Conservation (phyloP, 2,797 vertebrate genomes). For the Cephalopachus bancanus region DNA sequence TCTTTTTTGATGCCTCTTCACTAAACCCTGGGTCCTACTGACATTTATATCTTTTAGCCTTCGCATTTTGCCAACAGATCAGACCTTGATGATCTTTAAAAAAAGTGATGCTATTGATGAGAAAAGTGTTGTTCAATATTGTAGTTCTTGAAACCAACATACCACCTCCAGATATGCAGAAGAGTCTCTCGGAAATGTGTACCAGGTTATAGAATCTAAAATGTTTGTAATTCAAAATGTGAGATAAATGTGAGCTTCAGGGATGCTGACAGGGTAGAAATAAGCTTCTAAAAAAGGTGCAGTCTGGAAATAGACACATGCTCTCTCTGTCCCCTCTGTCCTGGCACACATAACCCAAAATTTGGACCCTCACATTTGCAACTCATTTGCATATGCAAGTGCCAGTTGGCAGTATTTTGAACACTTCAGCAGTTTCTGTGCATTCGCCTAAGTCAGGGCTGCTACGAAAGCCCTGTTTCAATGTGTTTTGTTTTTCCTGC, state of each 20-base stretch:
- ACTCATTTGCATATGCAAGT: constrained; percentile 83
- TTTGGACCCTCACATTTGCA: constrained; percentile 80
- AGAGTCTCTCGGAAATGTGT: constrained; percentile 53
- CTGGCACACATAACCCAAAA: constrained; percentile 83
- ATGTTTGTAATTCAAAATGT: constrained; percentile 74
- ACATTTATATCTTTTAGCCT: constrained; percentile 4
- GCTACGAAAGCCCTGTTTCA: constrained; percentile 72
- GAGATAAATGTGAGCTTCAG: constrained; percentile 63
- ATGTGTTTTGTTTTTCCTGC: constrained; percentile 83
- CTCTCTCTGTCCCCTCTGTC: constrained; percentile 79
- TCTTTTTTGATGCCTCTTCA: constrained; percentile 50
- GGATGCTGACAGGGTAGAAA: constrained; percentile 78
- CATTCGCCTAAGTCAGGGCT: constrained; percentile 76
- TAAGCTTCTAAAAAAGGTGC: constrained; percentile 75
- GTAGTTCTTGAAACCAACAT: neutral
- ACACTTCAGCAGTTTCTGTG: constrained; percentile 80
- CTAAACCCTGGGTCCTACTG: constrained; percentile 10
- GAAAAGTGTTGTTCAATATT: constrained; percentile 37
- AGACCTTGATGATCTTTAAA: constrained; percentile 42
- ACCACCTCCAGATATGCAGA: constrained; percentile 37
- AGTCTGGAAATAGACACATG: constrained; percentile 77
- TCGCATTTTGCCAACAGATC: constrained; percentile 51
- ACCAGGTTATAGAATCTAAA: constrained; percentile 64
- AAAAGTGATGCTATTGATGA: neutral
- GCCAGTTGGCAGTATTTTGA: constrained; percentile 83